Evolutionary conservation across 2,888 invertebrate genomes (phyloP).

Genomic region (Parochlus steinenii): DNA sequence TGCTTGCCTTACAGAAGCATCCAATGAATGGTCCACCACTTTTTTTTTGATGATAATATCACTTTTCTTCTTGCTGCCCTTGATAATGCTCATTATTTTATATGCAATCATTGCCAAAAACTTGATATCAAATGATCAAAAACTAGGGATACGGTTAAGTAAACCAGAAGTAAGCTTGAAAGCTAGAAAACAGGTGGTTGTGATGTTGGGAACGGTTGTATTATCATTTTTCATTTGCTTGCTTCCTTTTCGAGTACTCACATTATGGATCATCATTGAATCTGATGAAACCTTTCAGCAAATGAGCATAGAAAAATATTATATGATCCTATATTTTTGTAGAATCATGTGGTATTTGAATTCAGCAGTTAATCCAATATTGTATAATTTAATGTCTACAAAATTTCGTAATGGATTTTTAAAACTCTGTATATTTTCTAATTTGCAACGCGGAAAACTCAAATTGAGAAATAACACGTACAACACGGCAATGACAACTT

Average conservation of each 20-base stretch:
- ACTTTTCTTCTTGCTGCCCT: constrained; percentile 70
- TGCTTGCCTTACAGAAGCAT: constrained; percentile 66
- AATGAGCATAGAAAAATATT: constrained; percentile 66
- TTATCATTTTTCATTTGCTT: constrained; percentile 81
- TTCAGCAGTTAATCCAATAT: constrained; percentile 79
- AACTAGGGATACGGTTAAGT: too few species aligned
- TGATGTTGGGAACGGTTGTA: constrained; percentile 81
- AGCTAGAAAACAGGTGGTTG: constrained; percentile 65
- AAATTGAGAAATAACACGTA: too few species aligned
- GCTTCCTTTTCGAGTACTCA: constrained; percentile 74
- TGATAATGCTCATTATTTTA: constrained; percentile 60
- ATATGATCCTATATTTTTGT: constrained; percentile 67
- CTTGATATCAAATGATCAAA: constrained; percentile 64
- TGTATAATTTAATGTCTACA: constrained; percentile 83
- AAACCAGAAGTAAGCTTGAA: constrained; percentile 57
- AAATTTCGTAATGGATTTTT: constrained; percentile 75
- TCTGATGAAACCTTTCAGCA: constrained; percentile 55
- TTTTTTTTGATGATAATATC: constrained; percentile 69
- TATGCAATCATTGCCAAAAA: constrained; percentile 77
- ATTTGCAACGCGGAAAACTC: too few species aligned
- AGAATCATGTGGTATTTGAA: constrained; percentile 79
- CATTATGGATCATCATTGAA: constrained; percentile 70
- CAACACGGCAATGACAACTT: too few species aligned
- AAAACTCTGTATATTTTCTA: too few species aligned
- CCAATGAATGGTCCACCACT: constrained; percentile 57